phyloP scores from a whole-genome alignment of 2,113 vertebrate species.

The Benthochromis sp. region DNA sequence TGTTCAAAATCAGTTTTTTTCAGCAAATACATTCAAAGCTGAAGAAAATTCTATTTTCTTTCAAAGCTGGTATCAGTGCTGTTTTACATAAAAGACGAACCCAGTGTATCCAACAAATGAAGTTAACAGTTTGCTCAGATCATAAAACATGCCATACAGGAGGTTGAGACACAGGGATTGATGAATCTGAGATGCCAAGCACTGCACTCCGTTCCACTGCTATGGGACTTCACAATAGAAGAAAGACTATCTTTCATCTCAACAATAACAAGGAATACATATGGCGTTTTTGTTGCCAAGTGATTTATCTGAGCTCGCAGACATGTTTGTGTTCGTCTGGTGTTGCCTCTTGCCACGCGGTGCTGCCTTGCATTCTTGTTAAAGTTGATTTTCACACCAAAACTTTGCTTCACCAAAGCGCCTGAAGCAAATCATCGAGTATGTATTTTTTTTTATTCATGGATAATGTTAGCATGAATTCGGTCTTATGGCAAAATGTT shows the following conservation, averaged over 20 bases:
- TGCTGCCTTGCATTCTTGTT: background rate
- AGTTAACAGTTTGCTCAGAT: background rate
- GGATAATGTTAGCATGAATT: background rate
- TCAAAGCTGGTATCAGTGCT: background rate
- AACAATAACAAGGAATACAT: background rate
- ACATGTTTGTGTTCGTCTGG: background rate
- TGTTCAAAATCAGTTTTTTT: background rate
- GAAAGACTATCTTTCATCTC: background rate
- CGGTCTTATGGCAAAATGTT: background rate
- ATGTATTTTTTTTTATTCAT: background rate
- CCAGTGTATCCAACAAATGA: background rate
- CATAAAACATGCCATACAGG: background rate
- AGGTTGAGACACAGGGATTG: background rate
- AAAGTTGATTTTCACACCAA: background rate
- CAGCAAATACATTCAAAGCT: background rate
- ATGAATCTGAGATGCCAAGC: background rate
- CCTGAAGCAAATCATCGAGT: background rate
- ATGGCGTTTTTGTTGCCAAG: background rate
- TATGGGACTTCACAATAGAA: background rate
- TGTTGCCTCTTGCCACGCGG: background rate
- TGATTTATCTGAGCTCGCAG: background rate
- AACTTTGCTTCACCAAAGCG: background rate
- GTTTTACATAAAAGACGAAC: background rate
- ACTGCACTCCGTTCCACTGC: background rate
- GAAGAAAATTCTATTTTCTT: background rate